Conservation (phyloP, 1,140 invertebrate species). For the Apocrypta bakeri region DNA sequence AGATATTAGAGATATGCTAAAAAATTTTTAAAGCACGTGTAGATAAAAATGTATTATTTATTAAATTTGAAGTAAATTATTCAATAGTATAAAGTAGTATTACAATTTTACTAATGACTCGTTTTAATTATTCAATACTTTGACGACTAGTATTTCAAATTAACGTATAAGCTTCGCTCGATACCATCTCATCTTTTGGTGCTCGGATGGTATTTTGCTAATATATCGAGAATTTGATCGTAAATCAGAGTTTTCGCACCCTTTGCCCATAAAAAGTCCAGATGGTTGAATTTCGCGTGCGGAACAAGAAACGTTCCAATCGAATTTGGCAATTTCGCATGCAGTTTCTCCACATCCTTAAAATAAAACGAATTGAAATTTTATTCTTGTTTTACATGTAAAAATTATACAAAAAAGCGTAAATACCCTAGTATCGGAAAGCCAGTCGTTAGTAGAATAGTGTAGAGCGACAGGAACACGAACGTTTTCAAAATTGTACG, state of each 20-base stretch:
- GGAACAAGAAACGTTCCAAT: slow-evolving; percentile 11
- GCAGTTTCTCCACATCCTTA: slow-evolving; percentile 22
- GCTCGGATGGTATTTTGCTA: not conserved
- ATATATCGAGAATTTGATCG: not conserved
- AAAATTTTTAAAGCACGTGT: too few species aligned
- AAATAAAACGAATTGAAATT: not conserved
- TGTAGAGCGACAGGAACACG: not conserved
- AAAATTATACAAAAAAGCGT: too few species aligned
- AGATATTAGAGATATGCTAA: too few species aligned
- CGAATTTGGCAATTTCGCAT: not conserved
- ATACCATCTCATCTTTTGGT: too few species aligned
- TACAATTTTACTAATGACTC: too few species aligned
- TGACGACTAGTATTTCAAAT: too few species aligned
- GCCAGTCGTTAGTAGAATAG: slow-evolving; percentile 28
- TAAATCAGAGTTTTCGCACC: not conserved
- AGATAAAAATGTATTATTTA: too few species aligned
- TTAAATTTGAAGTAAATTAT: too few species aligned
- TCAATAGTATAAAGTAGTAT: too few species aligned
- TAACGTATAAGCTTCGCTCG: too few species aligned
- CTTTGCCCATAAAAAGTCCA: slow-evolving; percentile 29
- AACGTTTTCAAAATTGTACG: slow-evolving; percentile 15
- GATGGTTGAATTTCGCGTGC: slow-evolving; percentile 23
- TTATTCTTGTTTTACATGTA: too few species aligned
- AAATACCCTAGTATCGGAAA: not conserved
- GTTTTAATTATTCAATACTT: too few species aligned